Percentiles rank a stretch among this genome's conserved stretches.
Conservation (phyloP, 2,888 invertebrate genomes). For the Epinotia brunnichana region DNA sequence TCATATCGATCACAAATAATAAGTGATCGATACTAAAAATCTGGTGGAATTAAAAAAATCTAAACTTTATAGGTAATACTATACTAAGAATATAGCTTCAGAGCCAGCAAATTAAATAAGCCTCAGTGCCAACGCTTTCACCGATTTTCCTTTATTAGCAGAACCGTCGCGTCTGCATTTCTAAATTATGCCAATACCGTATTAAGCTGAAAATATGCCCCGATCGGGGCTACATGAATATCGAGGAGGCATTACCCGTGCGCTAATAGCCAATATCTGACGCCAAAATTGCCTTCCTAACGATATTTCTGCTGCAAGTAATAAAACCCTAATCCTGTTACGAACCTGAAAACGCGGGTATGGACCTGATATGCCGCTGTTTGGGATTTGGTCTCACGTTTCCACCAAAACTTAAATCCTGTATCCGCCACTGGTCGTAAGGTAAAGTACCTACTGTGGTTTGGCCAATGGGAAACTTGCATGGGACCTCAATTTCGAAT, state of each 20-base stretch:
- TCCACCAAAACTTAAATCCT: no score
- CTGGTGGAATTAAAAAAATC: no score
- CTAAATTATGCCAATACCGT: constrained; percentile 39
- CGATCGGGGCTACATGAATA: constrained; percentile 69
- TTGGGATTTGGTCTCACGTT: constrained; percentile 28
- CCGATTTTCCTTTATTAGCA: constrained; percentile 2
- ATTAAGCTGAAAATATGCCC: constrained; percentile 44
- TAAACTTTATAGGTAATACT: no score
- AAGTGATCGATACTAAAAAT: no score
- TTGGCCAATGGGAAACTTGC: no score
- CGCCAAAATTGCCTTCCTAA: constrained; percentile 81
- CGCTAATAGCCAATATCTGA: constrained; percentile 82
- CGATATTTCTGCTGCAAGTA: constrained; percentile 80
- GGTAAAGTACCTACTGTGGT: no score
- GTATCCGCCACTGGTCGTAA: no score
- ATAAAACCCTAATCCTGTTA: constrained; percentile 81
- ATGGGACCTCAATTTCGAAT: no score
- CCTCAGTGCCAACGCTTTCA: background rate
- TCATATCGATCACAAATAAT: no score
- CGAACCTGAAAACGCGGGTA: constrained; percentile 63
- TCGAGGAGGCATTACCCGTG: constrained; percentile 74
- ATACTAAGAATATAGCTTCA: no score
- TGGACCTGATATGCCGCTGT: constrained; percentile 59
- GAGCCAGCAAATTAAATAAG: background rate
- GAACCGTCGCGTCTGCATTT: constrained; percentile 47